These are phyloP conservation scores for Epinotia ramella DNA, from an alignment of 2,888 invertebrate species.

Conservation along the genomic window DNA sequence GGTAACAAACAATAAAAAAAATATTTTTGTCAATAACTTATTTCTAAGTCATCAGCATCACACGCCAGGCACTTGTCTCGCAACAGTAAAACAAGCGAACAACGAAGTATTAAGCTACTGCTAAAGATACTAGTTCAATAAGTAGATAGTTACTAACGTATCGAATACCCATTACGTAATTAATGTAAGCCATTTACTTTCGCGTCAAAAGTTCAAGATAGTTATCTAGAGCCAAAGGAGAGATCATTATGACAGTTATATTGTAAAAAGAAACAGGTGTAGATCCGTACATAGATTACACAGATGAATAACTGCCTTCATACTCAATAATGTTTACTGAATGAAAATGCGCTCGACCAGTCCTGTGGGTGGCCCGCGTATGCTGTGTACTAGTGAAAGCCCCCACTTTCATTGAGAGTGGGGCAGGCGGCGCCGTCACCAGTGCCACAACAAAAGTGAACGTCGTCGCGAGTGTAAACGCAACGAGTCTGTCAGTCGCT, in stretches of 20 bases:
- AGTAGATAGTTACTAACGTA: neutral
- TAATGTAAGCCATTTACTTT: constrained; percentile 33
- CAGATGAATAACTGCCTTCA: constrained; percentile 15
- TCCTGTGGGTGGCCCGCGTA: constrained; percentile 39
- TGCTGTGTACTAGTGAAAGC: constrained; percentile 71
- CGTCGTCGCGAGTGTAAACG: constrained; percentile 70
- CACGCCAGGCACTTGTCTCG: too few relatives aligned
- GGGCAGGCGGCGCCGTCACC: constrained; percentile 61
- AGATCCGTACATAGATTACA: constrained; percentile 32
- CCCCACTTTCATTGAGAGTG: constrained; percentile 79
- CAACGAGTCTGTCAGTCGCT: constrained; percentile 66
- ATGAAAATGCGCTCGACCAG: constrained; percentile 23
- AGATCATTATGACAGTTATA: constrained; percentile 39
- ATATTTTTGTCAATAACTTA: too few relatives aligned
- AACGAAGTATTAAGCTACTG: neutral
- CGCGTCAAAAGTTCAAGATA: constrained; percentile 38
- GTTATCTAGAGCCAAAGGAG: constrained; percentile 24
- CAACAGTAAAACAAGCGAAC: too few relatives aligned
- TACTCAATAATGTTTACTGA: constrained; percentile 9
- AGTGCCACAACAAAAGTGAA: constrained; percentile 78
- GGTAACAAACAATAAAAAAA: too few relatives aligned
- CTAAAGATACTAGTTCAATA: neutral
- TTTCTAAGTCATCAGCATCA: too few relatives aligned
- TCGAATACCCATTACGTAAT: constrained; percentile 18
- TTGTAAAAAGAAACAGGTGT: constrained; percentile 44